Percentiles rank a stretch among this genome's conserved stretches.
phyloP scores from a whole-genome alignment of 1,140 invertebrate species.

The Ganaspis sp. region DNA sequence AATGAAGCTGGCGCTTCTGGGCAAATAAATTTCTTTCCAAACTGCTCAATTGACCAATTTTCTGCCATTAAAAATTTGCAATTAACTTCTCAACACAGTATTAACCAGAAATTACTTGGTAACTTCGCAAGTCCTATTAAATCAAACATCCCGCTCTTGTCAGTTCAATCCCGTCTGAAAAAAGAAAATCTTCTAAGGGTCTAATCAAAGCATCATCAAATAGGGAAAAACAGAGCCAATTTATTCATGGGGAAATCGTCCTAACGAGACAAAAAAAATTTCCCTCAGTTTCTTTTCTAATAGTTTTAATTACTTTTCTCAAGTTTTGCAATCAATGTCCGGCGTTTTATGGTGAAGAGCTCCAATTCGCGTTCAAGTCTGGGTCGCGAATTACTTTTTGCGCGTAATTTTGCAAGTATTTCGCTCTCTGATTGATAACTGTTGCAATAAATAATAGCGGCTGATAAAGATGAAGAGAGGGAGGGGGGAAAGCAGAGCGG shows the following conservation, averaged over 20 bases:
- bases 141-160: too few species aligned
- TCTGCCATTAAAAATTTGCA: too few species aligned
- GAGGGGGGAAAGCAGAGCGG: background rate
- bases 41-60: too few species aligned
- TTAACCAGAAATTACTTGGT: too few species aligned
- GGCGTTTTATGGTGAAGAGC: background rate
- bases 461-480: background rate
- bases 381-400: background rate
- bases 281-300: background rate
- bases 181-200: too few species aligned
- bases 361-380: background rate
- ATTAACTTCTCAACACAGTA: too few species aligned
- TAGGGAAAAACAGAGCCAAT: background rate
- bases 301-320: background rate
- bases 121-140: too few species aligned
- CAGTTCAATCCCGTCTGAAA: too few species aligned
- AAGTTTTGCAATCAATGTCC: background rate
- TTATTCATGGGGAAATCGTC: background rate
- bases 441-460: slow-evolving; percentile 22
- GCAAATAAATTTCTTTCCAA: too few species aligned
- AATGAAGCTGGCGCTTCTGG: too few species aligned
- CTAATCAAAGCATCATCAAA: background rate
- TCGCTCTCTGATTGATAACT: slow-evolving; percentile 16
- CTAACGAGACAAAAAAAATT: background rate
- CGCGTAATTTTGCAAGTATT: background rate